Conservation (phyloP, 2,113 vertebrate species). For the Zapus hudsonius region DNA sequence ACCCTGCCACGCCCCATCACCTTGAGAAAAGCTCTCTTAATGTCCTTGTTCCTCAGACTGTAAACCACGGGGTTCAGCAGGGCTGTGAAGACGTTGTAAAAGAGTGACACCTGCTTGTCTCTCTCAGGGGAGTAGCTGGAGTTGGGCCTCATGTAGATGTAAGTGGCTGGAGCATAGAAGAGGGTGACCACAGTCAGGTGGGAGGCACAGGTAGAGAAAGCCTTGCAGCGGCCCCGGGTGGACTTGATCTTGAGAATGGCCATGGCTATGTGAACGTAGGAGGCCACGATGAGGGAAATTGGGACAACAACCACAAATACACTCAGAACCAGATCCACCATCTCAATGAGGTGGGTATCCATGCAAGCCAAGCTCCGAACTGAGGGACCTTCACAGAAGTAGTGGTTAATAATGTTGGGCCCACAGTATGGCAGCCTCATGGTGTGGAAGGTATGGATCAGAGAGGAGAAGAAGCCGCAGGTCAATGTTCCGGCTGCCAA, state of each 20-base stretch:
- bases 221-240: too few relatives aligned
- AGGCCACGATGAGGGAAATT: conserved; percentile 53
- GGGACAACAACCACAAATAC: conserved; percentile 1
- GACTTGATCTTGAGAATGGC: background rate
- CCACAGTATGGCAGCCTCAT: conserved; percentile 28
- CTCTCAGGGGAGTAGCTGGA: conserved; percentile 47
- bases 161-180: conserved; percentile 56
- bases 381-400: conserved; percentile 63
- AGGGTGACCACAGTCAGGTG: conserved; percentile 64
- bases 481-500: background rate
- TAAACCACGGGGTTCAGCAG: conserved; percentile 72
- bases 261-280: conserved; percentile 34
- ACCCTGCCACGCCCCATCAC: background rate
- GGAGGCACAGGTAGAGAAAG: conserved; percentile 66
- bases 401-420: conserved; percentile 58
- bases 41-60: conserved; percentile 70
- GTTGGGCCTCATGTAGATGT: conserved; percentile 67
- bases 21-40: conserved; percentile 59
- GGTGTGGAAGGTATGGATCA: conserved; percentile 57
- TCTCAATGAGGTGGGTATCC: conserved; percentile 49
- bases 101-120: conserved; percentile 63
- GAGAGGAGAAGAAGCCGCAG: conserved; percentile 49
- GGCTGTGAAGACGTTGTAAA: conserved; percentile 61
- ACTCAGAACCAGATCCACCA: conserved; percentile 38
- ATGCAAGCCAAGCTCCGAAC: conserved; percentile 64